These are phyloP conservation scores for Aphidius ervi DNA, from an alignment of 1,140 invertebrate genomes.

Conservation along the genomic window DNA sequence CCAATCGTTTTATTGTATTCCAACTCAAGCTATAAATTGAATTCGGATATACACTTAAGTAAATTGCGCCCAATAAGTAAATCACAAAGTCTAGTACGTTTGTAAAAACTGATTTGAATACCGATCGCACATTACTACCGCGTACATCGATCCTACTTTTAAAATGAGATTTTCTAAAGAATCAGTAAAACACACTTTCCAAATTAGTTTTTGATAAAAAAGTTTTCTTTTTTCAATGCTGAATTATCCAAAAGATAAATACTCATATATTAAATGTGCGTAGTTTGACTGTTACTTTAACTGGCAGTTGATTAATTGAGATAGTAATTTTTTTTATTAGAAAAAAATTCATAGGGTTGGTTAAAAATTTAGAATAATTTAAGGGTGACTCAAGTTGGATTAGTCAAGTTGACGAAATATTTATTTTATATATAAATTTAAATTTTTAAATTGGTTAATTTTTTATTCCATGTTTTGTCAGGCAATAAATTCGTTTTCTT, in stretches of 20 bases:
- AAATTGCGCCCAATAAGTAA: slow-evolving; percentile 48
- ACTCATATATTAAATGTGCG: neutral
- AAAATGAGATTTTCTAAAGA: neutral
- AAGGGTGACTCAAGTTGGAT: no score
- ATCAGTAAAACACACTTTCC: slow-evolving; percentile 20
- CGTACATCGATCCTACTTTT: slow-evolving; percentile 14
- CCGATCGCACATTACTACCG: slow-evolving; percentile 23
- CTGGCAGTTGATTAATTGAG: no score
- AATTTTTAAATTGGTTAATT: no score
- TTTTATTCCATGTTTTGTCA: no score
- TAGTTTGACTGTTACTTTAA: no score
- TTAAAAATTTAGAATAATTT: no score
- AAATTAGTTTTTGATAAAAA: slow-evolving; percentile 18
- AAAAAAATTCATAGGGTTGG: no score
- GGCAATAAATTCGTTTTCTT: no score
- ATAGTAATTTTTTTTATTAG: no score
- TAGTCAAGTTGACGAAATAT: no score
- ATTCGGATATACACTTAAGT: slow-evolving; percentile 52
- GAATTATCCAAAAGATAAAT: neutral
- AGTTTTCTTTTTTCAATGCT: neutral
- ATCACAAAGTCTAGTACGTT: slow-evolving; percentile 36
- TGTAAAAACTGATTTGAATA: slow-evolving; percentile 49
- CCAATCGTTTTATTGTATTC: slow-evolving; percentile 17
- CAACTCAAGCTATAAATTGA: slow-evolving; percentile 38
- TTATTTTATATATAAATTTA: no score